Evolutionary conservation across 2,113 vertebrate species (phyloP).

Genomic region (Columba livia): DNA sequence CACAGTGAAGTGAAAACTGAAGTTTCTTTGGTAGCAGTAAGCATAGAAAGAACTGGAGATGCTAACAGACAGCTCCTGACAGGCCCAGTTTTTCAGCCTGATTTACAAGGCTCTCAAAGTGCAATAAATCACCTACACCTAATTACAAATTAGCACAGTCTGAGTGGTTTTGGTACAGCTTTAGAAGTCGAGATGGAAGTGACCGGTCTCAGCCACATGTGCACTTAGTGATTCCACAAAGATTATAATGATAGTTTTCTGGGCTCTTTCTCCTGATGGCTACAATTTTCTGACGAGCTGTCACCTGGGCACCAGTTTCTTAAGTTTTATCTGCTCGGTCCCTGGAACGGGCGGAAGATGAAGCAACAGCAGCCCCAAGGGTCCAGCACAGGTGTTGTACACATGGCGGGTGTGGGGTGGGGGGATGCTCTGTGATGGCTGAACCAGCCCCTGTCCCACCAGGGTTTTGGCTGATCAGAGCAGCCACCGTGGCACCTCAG

Average conservation of each 20-base stretch:
- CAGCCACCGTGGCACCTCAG: too few species aligned
- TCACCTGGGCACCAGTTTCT: background rate
- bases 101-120: background rate
- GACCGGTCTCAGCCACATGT: background rate
- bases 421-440: background rate
- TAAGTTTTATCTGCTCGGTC: background rate
- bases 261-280: background rate
- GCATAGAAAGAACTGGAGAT: background rate
- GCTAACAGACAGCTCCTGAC: background rate
- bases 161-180: background rate
- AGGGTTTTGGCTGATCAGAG: background rate
- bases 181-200: background rate
- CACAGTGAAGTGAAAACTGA: background rate
- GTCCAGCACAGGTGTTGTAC: fast-evolving
- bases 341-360: background rate
- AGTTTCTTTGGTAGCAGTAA: background rate
- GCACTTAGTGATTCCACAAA: background rate
- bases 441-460: background rate
- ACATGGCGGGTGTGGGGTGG: too few species aligned
- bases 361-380: background rate
- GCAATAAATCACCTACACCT: background rate
- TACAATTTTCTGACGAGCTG: background rate
- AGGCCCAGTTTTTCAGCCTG: background rate
- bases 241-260: background rate
- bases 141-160: background rate